Evolutionary conservation across 2,113 vertebrate genomes (phyloP).

Genomic region (Dendropsophus ebraccatus): DNA sequence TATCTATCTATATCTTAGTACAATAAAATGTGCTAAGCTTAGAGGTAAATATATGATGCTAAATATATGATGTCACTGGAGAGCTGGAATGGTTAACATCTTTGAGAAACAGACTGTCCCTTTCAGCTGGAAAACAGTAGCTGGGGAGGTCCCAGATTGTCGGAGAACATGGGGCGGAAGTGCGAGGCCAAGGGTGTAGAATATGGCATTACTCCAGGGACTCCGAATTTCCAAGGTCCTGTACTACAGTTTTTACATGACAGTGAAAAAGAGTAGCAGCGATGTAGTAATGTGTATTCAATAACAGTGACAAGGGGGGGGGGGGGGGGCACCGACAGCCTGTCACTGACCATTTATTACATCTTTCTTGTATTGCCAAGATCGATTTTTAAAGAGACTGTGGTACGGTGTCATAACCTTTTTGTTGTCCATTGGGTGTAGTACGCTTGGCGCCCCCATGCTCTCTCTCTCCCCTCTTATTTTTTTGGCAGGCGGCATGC

Average conservation of each 20-base stretch:
- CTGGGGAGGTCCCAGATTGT: conserved; percentile 40
- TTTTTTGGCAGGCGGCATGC: conserved; percentile 38
- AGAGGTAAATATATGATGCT: not conserved
- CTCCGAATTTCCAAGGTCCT: conserved; percentile 27
- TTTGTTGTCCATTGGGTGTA: not conserved
- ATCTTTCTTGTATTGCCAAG: not conserved
- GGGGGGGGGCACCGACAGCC: not conserved
- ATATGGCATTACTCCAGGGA: conserved; percentile 27
- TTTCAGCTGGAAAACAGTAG: conserved; percentile 41
- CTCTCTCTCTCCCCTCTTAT: conserved; percentile 23
- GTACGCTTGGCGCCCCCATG: conserved; percentile 9
- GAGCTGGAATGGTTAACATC: conserved; percentile 26
- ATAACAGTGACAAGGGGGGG: conserved; percentile 17
- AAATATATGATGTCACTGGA: not conserved
- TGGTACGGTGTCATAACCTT: not conserved
- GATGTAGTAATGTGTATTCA: not conserved
- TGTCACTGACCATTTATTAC: conserved; percentile 12
- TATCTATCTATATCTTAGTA: too few species aligned
- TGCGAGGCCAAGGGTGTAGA: conserved; percentile 31
- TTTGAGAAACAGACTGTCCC: conserved; percentile 5
- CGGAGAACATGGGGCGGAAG: conserved; percentile 32
- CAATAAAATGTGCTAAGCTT: not conserved
- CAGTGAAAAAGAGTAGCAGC: not conserved
- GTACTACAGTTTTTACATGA: conserved; percentile 9
- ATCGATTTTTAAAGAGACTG: conserved; percentile 7